These are phyloP conservation scores for Eupithecia insigniata DNA, from an alignment of 2,888 invertebrate genomes.

Conservation along the genomic window DNA sequence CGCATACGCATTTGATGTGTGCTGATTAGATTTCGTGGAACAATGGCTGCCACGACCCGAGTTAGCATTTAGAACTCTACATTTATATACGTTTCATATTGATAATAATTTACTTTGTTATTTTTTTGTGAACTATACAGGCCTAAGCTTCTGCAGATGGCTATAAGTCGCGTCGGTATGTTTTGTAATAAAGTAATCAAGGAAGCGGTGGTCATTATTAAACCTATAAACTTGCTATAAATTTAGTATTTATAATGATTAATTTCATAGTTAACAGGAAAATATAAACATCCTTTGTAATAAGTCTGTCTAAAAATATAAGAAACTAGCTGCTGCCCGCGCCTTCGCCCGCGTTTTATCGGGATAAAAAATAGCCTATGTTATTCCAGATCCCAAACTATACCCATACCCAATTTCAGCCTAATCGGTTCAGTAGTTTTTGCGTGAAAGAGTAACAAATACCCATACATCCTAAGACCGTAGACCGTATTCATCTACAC, in stretches of 20 bases:
- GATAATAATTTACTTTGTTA: neutral
- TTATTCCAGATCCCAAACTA: too few relatives aligned
- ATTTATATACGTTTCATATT: neutral
- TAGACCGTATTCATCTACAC: neutral
- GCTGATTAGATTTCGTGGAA: slow-evolving; percentile 49
- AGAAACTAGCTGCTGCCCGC: too few relatives aligned
- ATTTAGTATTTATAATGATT: neutral
- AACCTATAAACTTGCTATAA: slow-evolving; percentile 3
- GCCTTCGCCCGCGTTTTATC: too few relatives aligned
- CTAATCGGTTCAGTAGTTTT: too few relatives aligned
- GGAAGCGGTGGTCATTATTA: neutral
- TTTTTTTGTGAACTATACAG: neutral
- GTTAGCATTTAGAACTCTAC: neutral
- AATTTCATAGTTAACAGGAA: neutral
- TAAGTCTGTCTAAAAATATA: neutral
- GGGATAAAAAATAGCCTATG: too few relatives aligned
- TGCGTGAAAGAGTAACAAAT: too few relatives aligned
- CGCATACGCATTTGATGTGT: slow-evolving; percentile 47
- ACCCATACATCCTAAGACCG: too few relatives aligned
- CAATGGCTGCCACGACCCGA: slow-evolving; percentile 40
- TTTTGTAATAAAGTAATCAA: slow-evolving; percentile 2
- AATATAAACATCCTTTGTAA: slow-evolving; percentile 5
- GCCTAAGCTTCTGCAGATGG: neutral
- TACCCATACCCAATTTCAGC: too few relatives aligned
- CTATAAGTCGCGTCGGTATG: neutral